A percentile compares a stretch with the other conserved stretches of the same genome.
phyloP scores from a whole-genome alignment of 2,888 invertebrate species.

The Eupithecia pulchellata region DNA sequence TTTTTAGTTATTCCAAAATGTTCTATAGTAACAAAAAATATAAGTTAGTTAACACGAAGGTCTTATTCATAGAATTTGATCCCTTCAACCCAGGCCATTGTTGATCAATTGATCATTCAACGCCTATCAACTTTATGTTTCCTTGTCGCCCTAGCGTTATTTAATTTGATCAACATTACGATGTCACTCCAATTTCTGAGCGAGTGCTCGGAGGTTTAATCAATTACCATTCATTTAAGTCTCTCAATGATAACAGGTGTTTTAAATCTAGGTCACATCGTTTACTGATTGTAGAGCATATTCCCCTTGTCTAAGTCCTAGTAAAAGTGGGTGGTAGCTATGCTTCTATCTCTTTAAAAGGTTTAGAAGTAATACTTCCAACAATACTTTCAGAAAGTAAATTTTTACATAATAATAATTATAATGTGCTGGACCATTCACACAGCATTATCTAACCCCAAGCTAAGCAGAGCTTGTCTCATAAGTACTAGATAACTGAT shows the following conservation, averaged over 20 bases:
- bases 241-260: slow-evolving; percentile 7
- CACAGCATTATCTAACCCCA: no score
- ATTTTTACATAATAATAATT: no score
- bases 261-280: not conserved
- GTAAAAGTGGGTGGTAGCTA: not conserved
- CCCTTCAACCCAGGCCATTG: slow-evolving; percentile 44
- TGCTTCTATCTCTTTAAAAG: not conserved
- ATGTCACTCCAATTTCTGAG: slow-evolving; percentile 22
- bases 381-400: not conserved
- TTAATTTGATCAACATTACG: slow-evolving; percentile 28
- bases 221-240: slow-evolving; percentile 5
- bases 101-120: slow-evolving; percentile 46
- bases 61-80: slow-evolving; percentile 40
- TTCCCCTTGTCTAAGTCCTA: not conserved
- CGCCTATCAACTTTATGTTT: slow-evolving; percentile 45
- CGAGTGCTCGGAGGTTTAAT: slow-evolving; percentile 4
- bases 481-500: no score
- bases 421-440: no score
- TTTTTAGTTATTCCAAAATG: not conserved
- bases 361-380: not conserved
- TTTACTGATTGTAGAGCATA: not conserved
- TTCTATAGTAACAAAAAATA: slow-evolving; percentile 7
- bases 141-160: slow-evolving; percentile 36
- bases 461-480: no score
- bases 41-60: slow-evolving; percentile 21